A percentile compares a stretch with the other conserved stretches of the same genome.
Evolutionary conservation across 2,113 vertebrate species (phyloP).

Genomic region (Lepidiolamprologus cunningtoni): DNA sequence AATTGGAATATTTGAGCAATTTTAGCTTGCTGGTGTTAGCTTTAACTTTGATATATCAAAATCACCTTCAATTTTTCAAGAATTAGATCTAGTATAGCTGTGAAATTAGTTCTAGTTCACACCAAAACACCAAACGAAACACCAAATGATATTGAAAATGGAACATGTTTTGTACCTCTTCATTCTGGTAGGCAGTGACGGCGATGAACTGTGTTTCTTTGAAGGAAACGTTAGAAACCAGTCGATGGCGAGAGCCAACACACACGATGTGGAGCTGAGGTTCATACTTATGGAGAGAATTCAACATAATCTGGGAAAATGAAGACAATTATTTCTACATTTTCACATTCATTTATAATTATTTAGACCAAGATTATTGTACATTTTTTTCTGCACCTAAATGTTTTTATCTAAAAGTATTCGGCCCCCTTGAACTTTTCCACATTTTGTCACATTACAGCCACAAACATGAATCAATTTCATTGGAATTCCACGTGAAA

Average conservation of each 20-base stretch:
- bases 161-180: conserved; percentile 56
- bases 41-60: neutral
- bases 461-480: neutral
- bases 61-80: neutral
- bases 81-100: neutral
- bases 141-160: neutral
- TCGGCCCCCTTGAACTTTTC: rapidly evolving
- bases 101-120: neutral
- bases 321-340: neutral
- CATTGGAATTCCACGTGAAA: neutral
- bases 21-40: neutral
- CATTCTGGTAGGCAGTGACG: conserved; percentile 96
- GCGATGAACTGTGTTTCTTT: conserved; percentile 96
- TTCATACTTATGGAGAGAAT: conserved; percentile 93
- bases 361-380: neutral
- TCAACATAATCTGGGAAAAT: conserved; percentile 85
- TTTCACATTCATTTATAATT: neutral
- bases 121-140: neutral
- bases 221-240: conserved; percentile 93
- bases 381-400: neutral
- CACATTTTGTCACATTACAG: neutral
- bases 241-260: conserved; percentile 83
- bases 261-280: conserved; percentile 94
- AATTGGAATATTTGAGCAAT: neutral
- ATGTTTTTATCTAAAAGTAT: neutral